Evolutionary conservation across 2,797 vertebrate species (phyloP).

Genomic region (Glossophaga mutica): DNA sequence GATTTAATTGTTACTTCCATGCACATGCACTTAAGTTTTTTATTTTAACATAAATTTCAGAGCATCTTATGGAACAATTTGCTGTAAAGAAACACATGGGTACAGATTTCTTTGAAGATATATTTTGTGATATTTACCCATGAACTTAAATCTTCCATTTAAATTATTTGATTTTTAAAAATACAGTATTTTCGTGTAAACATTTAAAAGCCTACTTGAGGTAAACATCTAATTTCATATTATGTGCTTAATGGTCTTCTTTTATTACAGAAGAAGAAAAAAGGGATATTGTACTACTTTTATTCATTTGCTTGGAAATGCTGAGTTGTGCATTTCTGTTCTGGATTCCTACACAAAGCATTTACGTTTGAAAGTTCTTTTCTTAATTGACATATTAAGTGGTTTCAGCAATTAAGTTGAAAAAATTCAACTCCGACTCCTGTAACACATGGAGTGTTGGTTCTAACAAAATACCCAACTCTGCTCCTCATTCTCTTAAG

Average conservation of each 20-base stretch:
- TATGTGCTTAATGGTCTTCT: background rate
- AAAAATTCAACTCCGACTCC: background rate
- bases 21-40: background rate
- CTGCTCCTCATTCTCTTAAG: background rate
- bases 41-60: background rate
- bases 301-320: background rate
- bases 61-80: background rate
- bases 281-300: background rate
- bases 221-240: background rate
- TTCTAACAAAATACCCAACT: background rate
- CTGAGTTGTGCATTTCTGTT: background rate
- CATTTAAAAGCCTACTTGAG: constrained; percentile 21
- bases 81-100: background rate
- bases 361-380: background rate
- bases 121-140: background rate
- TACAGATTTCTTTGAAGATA: background rate
- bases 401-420: background rate
- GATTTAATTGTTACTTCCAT: background rate
- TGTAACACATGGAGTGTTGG: background rate
- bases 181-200: background rate
- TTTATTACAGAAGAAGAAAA: background rate
- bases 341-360: background rate
- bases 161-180: background rate
- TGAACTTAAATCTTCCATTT: background rate
- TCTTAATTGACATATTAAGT: constrained; percentile 22